A percentile compares a stretch with the other conserved stretches of the same genome.
These are phyloP conservation scores for Aplochiton taeniatus DNA, from an alignment of 2,797 vertebrate species.

Conservation along the genomic window DNA sequence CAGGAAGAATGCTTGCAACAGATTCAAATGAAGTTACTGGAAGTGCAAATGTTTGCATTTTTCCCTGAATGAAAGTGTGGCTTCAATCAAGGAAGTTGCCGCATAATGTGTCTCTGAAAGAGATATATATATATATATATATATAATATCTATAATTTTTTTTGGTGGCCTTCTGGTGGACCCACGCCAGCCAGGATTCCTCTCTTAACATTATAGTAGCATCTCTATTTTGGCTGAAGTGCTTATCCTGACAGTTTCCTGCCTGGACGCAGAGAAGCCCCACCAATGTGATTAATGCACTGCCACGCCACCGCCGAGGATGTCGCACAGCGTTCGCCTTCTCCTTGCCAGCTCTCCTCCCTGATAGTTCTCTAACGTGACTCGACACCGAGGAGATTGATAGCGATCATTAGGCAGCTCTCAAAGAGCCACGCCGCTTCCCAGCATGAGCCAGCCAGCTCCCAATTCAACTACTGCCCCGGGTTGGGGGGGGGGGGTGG, in stretches of 20 bases:
- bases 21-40: neutral
- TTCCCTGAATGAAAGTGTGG: constrained; percentile 47
- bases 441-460: constrained; percentile 58
- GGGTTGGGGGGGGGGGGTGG: neutral
- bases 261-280: constrained; percentile 60
- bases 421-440: constrained; percentile 73
- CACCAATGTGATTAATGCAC: constrained; percentile 67
- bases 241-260: constrained; percentile 61
- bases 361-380: constrained; percentile 74
- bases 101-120: constrained; percentile 35
- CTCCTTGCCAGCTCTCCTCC: constrained; percentile 59
- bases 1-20: too few species aligned
- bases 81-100: constrained; percentile 48
- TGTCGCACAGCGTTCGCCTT: constrained; percentile 69
- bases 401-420: constrained; percentile 72
- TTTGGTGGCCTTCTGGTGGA: constrained; percentile 24
- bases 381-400: constrained; percentile 75
- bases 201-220: constrained; percentile 36
- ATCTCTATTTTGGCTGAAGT: constrained; percentile 51
- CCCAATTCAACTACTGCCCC: constrained; percentile 58
- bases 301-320: constrained; percentile 64
- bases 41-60: constrained; percentile 31
- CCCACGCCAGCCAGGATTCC: constrained; percentile 31
- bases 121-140: too few species aligned
- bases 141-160: too few species aligned